Percentiles rank a stretch among this genome's conserved stretches.
Evolutionary conservation across 2,113 vertebrate species (phyloP).

Genomic region (Rhadina sibilatrix): DNA sequence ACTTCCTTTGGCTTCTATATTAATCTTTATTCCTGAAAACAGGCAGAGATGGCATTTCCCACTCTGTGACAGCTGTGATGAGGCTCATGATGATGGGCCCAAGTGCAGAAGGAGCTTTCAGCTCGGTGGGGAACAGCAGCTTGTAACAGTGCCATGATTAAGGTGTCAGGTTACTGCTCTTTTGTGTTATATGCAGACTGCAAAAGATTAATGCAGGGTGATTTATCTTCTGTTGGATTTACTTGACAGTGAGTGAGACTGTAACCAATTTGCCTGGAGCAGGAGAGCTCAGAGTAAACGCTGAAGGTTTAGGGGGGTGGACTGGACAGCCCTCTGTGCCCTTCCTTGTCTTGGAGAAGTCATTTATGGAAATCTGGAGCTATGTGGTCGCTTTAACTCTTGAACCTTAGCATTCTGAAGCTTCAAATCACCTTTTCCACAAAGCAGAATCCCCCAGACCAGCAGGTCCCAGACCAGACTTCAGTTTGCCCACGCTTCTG

Average conservation of each 20-base stretch:
- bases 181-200: not conserved
- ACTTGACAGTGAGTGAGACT: not conserved
- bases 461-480: not conserved
- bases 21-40: slow-evolving; percentile 14
- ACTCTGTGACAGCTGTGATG: not conserved
- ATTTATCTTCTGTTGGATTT: slow-evolving; percentile 30
- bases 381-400: not conserved
- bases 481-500: accelerated
- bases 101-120: not conserved
- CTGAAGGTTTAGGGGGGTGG: not conserved
- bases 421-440: not conserved
- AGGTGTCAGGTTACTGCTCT: slow-evolving; percentile 36
- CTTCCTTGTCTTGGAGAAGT: not conserved
- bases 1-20: not conserved
- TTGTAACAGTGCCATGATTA: not conserved
- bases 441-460: not conserved
- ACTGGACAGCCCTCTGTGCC: not conserved
- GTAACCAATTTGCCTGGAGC: slow-evolving; percentile 3
- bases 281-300: not conserved
- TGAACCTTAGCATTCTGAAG: not conserved
- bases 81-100: not conserved
- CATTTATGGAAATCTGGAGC: not conserved
- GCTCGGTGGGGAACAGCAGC: slow-evolving; percentile 20
- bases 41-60: slow-evolving; percentile 15
- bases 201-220: slow-evolving; percentile 12